Evolutionary conservation across 92 coral and sea anemone genomes (phyloP).

Genomic region (Epizoanthus fatuus): DNA sequence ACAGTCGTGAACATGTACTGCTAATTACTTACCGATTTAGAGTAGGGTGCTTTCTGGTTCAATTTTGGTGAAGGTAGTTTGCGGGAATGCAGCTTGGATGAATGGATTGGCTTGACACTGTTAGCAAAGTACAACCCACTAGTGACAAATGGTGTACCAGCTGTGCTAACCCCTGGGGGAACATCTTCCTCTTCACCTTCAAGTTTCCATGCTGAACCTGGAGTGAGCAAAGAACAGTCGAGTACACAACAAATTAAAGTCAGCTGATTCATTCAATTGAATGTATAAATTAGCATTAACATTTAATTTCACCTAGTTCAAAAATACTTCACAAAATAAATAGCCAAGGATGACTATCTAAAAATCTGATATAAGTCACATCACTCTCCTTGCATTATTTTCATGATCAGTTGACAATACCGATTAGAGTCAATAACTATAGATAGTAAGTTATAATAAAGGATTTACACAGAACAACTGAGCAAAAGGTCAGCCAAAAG

Average conservation of each 20-base stretch:
- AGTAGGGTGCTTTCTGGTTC: slow-evolving; percentile 9
- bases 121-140: slow-evolving; percentile 43
- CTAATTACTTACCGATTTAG: slow-evolving; percentile 21
- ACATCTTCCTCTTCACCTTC: slow-evolving; percentile 38
- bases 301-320: too few species aligned
- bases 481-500: too few species aligned
- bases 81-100: neutral
- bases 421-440: too few species aligned
- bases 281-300: neutral
- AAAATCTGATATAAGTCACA: too few species aligned
- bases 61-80: slow-evolving; percentile 18
- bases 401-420: too few species aligned
- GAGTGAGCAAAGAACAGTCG: too few species aligned
- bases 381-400: too few species aligned
- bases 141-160: slow-evolving; percentile 38
- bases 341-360: too few species aligned
- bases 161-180: slow-evolving; percentile 15
- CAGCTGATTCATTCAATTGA: neutral
- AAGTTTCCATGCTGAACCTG: slow-evolving; percentile 43
- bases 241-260: neutral
- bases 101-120: slow-evolving; percentile 28
- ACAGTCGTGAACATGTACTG: neutral
- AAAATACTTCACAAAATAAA: too few species aligned
- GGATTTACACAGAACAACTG: too few species aligned
- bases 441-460: too few species aligned